These are phyloP conservation scores for Arctocebus calabarensis DNA, from an alignment of 2,797 vertebrate species.

Conservation along the genomic window DNA sequence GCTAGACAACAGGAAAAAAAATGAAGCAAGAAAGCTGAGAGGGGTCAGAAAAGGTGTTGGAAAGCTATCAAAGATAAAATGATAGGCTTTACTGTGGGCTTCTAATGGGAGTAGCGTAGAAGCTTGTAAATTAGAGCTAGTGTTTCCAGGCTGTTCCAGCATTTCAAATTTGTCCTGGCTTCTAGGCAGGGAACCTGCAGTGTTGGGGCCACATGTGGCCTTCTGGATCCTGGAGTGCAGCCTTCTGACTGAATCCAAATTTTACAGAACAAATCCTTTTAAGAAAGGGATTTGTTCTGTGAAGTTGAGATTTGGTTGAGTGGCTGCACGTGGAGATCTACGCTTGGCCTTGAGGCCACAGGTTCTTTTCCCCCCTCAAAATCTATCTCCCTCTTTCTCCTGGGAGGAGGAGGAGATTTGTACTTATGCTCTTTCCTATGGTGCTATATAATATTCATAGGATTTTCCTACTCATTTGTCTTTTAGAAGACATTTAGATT, in stretches of 20 bases:
- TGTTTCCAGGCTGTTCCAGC: slow-evolving; percentile 42
- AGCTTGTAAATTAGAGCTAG: not conserved
- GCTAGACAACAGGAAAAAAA: not conserved
- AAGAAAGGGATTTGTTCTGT: too few relatives aligned
- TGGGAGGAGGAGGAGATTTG: not conserved
- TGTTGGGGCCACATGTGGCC: too few relatives aligned
- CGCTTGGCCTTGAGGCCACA: too few relatives aligned
- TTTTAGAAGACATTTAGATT: slow-evolving; percentile 29
- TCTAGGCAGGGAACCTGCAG: too few relatives aligned
- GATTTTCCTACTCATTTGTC: not conserved
- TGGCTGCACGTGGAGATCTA: too few relatives aligned
- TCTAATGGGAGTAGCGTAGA: slow-evolving; percentile 41
- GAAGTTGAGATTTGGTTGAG: too few relatives aligned
- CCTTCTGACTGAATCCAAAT: too few relatives aligned
- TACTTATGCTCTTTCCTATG: not conserved
- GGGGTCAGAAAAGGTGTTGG: slow-evolving; percentile 33
- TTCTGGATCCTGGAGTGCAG: too few relatives aligned
- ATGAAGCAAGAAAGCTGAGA: not conserved
- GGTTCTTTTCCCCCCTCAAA: not conserved
- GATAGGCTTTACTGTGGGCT: not conserved
- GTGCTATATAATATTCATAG: slow-evolving; percentile 1
- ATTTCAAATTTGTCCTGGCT: slow-evolving; percentile 40
- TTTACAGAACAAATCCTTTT: too few relatives aligned
- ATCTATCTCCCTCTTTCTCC: not conserved
- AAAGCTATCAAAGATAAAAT: not conserved